A percentile compares a stretch with the other conserved stretches of the same genome.
phyloP scores from a whole-genome alignment of 2,797 vertebrate species.

The Ataeniobius toweri region DNA sequence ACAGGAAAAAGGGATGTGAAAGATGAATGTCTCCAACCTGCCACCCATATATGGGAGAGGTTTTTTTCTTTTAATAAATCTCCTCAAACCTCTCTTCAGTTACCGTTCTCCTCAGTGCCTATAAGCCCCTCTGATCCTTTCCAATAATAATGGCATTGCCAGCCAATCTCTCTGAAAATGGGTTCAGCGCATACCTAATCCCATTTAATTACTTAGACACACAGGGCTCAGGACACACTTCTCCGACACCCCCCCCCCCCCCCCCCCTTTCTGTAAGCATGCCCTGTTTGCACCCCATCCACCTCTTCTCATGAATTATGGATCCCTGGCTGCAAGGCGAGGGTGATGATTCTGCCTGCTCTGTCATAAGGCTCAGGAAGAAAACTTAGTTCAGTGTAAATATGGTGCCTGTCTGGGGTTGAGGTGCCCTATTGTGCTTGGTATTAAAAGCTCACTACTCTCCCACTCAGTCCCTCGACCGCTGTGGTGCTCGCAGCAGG shows the following conservation, averaged over 20 bases:
- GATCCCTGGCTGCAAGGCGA: conserved; percentile 76
- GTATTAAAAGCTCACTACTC: conserved; percentile 79
- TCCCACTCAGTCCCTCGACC: conserved; percentile 66
- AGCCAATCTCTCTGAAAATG: conserved; percentile 82
- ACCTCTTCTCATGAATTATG: conserved; percentile 81
- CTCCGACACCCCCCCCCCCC: conserved; percentile 62
- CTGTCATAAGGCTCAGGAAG: conserved; percentile 76
- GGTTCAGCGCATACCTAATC: conserved; percentile 82
- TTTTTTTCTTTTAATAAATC: conserved; percentile 76
- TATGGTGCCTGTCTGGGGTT: conserved; percentile 76
- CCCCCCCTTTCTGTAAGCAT: conserved; percentile 69
- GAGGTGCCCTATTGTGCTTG: conserved; percentile 78
- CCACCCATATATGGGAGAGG: conserved; percentile 70
- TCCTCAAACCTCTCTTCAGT: conserved; percentile 80
- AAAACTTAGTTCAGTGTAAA: conserved; percentile 76
- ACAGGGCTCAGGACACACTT: conserved; percentile 79
- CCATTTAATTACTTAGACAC: conserved; percentile 81
- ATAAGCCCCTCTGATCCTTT: conserved; percentile 81
- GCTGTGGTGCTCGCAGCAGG: conserved; percentile 65
- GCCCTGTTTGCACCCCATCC: conserved; percentile 78
- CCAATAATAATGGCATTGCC: conserved; percentile 79
- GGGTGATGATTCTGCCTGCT: conserved; percentile 78
- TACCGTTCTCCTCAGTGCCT: conserved; percentile 81
- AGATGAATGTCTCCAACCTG: conserved; percentile 70
- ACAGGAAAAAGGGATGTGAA: conserved; percentile 45